Base-by-base conservation (phyloP, 2,113 vertebrate genomes). In the Megatriorchis doriae region DNA sequence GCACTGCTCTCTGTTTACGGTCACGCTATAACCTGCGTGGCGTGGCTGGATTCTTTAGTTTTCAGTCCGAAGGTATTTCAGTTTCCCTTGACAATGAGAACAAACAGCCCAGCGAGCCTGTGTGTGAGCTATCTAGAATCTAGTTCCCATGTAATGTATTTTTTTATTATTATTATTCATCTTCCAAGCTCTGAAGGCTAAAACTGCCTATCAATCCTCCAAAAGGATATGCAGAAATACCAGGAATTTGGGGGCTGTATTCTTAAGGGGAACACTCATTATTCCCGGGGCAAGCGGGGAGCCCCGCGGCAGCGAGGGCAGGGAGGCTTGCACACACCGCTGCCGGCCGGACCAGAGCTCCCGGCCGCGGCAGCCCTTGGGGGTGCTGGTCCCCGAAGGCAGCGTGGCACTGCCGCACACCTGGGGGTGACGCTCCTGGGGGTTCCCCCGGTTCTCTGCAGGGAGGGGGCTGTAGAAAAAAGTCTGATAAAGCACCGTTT, bases 291-390 rank as follows among this genome's bases (percentile, higher is more conserved):
- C 45, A 83, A 72, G 48, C 4, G 18, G 58, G 42, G n/a, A 38
- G 26, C 26, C 40, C 38, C 16, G 25, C 1, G 3, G 48, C 50
- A 45, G 42, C 6, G 3, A 16, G 62, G 4, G 43, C 50, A 52
- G 42, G 13, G 3, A 16, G 67, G n/a, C 36, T 68, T 6, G 56
- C 36, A 38, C 19, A 11, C 27, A 15, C 32, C 0, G 0, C 48
- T 47, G 7, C 32, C 20, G 36, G 43, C 38, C 0, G 6, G 50
- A 22, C 34, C 50, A 63, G 34, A 36, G 21, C 47, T 78, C 20
- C 42, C 1, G 9, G 59, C 53, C 1, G 0, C 9, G 9, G 63
- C 50, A 45, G 27, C 27, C 43, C 17, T 29, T 10, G 71, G 0
- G 2, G 55, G 18, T 43, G 15, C 36, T 34, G 71, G 34, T 59